These are phyloP conservation scores for Liparis tanakae DNA, from an alignment of 2,797 vertebrate species.

Conservation along the genomic window DNA sequence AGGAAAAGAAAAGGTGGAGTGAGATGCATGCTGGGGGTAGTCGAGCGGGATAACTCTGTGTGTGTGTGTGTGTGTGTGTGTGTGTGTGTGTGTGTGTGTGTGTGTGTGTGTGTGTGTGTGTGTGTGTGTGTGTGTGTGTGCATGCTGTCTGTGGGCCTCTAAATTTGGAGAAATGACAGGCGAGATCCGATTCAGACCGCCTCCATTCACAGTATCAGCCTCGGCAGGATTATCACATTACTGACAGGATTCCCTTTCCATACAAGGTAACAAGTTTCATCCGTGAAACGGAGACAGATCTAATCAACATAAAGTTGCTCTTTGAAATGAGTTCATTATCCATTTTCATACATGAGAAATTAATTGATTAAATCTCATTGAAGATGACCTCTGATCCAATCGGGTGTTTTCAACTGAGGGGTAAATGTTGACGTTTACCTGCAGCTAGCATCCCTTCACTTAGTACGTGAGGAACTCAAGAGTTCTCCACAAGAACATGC, in stretches of 20 bases:
- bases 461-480: constrained; percentile 7
- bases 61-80: neutral
- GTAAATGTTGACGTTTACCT: constrained; percentile 30
- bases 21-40: constrained; percentile 33
- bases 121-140: constrained; percentile 1
- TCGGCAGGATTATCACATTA: constrained; percentile 61
- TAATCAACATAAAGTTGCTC: constrained; percentile 51
- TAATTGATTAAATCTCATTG: constrained; percentile 53
- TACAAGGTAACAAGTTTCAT: constrained; percentile 59
- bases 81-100: constrained; percentile 1
- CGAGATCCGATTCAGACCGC: constrained; percentile 33
- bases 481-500: neutral
- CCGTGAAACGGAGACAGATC: constrained; percentile 57
- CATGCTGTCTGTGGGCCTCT: too few relatives aligned
- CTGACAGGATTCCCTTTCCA: constrained; percentile 65
- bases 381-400: constrained; percentile 42
- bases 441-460: constrained; percentile 2
- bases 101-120: constrained; percentile 7
- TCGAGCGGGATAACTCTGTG: constrained; percentile 12
- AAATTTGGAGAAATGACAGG: constrained; percentile 39
- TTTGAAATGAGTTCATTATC: constrained; percentile 62
- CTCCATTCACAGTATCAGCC: constrained; percentile 41
- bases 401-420: constrained; percentile 27
- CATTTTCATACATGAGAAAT: constrained; percentile 52
- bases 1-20: constrained; percentile 1